Conservation (phyloP, 2,797 vertebrate species). For the Parauchenoglanis ngamensis region DNA sequence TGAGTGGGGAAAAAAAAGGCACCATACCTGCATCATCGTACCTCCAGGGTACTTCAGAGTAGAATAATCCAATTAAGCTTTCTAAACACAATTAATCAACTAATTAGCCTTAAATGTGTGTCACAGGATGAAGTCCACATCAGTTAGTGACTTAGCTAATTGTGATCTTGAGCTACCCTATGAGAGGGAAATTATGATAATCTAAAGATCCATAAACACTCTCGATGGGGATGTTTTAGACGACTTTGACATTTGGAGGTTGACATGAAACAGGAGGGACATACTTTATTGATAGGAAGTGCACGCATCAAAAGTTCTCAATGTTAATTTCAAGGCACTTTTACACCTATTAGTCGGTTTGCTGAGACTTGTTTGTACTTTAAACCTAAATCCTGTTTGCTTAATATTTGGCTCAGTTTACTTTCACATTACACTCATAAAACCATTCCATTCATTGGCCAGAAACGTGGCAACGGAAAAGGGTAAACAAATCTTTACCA, state of each 20-base stretch:
- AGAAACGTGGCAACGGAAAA: not conserved
- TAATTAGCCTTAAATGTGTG: slow-evolving; percentile 59
- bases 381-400: not conserved
- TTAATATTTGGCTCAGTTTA: not conserved
- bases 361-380: not conserved
- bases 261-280: slow-evolving; percentile 9
- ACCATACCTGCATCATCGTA: slow-evolving; percentile 52
- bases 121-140: slow-evolving; percentile 53
- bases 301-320: not conserved
- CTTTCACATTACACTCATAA: not conserved
- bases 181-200: slow-evolving; percentile 38
- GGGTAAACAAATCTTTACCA: not conserved
- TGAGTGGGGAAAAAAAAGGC: slow-evolving; percentile 15
- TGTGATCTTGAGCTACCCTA: slow-evolving; percentile 44
- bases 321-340: not conserved
- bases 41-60: slow-evolving; percentile 49
- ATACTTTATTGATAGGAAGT: not conserved
- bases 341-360: not conserved
- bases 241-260: slow-evolving; percentile 6
- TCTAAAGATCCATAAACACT: slow-evolving; percentile 30
- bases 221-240: slow-evolving; percentile 24
- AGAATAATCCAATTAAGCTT: slow-evolving; percentile 55
- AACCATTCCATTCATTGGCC: not conserved
- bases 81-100: slow-evolving; percentile 61
- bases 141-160: slow-evolving; percentile 58